Conservation (phyloP, 2,888 invertebrate species). For the Entomobrya proxima region DNA sequence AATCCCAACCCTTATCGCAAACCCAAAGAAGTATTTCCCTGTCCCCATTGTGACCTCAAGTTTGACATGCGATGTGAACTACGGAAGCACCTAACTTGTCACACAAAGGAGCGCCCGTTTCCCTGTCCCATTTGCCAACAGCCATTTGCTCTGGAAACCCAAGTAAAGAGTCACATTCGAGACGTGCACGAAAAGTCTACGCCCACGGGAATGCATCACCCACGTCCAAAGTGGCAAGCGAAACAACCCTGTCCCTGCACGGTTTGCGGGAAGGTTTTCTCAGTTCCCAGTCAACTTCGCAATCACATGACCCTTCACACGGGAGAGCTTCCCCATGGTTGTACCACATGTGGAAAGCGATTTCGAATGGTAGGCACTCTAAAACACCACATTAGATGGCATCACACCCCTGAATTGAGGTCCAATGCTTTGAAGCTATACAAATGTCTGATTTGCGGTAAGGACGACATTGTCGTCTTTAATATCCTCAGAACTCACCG, state of each 20-base stretch:
- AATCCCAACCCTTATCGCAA: neutral
- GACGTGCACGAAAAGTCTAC: neutral
- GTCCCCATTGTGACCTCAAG: conserved; percentile 22
- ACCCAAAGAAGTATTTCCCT: neutral
- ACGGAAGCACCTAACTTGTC: neutral
- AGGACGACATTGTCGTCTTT: neutral
- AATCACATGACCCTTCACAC: neutral
- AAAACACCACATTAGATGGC: neutral
- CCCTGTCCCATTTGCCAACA: neutral
- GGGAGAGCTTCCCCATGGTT: neutral
- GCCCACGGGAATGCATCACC: neutral
- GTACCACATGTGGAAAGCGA: neutral
- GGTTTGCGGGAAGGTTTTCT: neutral
- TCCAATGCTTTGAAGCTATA: neutral
- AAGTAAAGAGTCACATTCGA: neutral
- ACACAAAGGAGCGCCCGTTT: conserved; percentile 16
- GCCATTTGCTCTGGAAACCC: neutral
- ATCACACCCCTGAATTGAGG: neutral
- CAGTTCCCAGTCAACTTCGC: neutral
- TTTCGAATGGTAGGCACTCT: neutral
- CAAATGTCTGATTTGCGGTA: conserved; percentile 25
- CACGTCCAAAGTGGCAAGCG: neutral
- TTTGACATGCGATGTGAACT: neutral
- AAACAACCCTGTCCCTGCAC: neutral
- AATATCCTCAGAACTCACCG: neutral